Conservation (phyloP, 2,113 vertebrate genomes). For the Callocephalon fimbriatum region DNA sequence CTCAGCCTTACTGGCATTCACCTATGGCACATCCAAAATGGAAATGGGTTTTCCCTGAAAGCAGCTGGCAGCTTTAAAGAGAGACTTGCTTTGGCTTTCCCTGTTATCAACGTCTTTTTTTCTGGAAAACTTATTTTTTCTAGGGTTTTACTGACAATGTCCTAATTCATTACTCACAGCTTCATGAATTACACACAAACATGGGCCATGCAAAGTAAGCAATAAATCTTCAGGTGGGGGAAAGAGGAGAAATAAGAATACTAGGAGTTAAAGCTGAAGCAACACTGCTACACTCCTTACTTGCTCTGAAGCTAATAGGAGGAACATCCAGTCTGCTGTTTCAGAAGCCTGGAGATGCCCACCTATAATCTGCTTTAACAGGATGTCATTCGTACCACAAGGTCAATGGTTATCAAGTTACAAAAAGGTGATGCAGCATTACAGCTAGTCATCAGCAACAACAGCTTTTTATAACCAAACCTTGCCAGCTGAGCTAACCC, state of each 20-base stretch:
- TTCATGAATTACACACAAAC: background rate
- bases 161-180: background rate
- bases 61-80: background rate
- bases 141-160: background rate
- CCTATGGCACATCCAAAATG: background rate
- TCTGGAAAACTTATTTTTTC: background rate
- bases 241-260: background rate
- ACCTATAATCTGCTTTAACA: background rate
- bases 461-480: background rate
- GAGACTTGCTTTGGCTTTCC: background rate
- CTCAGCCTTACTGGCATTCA: background rate
- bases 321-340: background rate
- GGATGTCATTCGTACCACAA: background rate
- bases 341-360: background rate
- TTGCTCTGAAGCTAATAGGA: background rate
- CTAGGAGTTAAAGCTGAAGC: background rate
- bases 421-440: accelerated
- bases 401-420: background rate
- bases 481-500: background rate
- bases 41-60: background rate
- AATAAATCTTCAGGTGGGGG: too few species aligned
- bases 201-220: background rate
- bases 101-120: background rate
- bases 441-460: background rate
- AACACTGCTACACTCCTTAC: background rate